These are phyloP conservation scores for Hydractinia echinata DNA, from an alignment of 30 jellyfish, hydroid and myxozoan species.

Conservation along the genomic window DNA sequence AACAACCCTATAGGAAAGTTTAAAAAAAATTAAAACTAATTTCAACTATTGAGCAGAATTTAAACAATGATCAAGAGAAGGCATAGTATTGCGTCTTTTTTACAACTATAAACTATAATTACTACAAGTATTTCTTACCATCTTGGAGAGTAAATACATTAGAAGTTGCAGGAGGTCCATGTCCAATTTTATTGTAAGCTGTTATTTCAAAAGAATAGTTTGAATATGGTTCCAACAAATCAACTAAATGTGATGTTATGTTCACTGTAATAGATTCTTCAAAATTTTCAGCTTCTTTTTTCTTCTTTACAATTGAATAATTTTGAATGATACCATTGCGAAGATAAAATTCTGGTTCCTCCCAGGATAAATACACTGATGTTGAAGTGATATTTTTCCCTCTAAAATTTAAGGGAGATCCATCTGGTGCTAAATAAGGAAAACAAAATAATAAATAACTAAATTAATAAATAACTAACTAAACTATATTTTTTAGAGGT, in stretches of 20 bases:
- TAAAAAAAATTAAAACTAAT: too few species aligned
- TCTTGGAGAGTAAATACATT: background rate
- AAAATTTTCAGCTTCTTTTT: background rate
- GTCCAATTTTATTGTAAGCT: background rate
- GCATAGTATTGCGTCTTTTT: too few species aligned
- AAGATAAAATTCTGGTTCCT: background rate
- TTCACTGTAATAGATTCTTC: background rate
- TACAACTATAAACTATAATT: too few species aligned
- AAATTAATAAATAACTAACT: too few species aligned
- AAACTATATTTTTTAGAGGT: too few species aligned
- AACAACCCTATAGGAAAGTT: too few species aligned
- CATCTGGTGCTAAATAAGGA: background rate
- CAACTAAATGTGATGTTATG: background rate
- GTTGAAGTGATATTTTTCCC: background rate
- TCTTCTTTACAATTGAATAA: background rate
- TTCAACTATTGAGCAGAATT: too few species aligned
- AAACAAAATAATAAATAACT: too few species aligned
- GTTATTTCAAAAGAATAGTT: background rate
- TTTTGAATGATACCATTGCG: conserved; percentile 5
- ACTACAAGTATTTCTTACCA: background rate
- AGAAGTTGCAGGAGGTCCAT: background rate
- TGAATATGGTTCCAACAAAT: background rate
- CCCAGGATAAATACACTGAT: background rate
- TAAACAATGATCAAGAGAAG: too few species aligned
- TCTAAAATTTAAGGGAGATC: background rate